Conservation (phyloP, 2,113 vertebrate genomes). For the Macroglossus sobrinus region DNA sequence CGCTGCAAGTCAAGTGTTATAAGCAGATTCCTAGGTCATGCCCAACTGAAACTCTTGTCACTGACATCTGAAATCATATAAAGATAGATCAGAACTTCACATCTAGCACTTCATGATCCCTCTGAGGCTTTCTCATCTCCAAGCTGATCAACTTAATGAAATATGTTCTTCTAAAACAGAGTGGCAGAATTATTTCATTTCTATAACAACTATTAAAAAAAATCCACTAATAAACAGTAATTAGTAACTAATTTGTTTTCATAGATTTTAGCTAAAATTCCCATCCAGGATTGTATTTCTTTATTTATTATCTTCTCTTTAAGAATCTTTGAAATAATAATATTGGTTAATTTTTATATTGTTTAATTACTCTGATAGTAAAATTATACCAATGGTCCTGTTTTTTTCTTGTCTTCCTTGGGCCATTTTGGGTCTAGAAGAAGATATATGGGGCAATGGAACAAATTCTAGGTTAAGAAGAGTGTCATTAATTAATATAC, state of each 20-base stretch:
- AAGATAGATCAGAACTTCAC: background rate
- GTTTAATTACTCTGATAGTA: background rate
- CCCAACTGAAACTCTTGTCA: background rate
- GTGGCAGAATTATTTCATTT: background rate
- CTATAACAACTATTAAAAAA: background rate
- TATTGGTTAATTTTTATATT: background rate
- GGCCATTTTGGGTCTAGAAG: background rate
- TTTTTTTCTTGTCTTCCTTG: background rate
- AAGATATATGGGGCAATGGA: background rate
- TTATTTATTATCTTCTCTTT: background rate
- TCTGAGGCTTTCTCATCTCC: background rate
- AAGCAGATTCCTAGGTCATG: background rate
- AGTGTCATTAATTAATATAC: background rate
- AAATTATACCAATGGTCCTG: background rate
- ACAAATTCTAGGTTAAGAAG: background rate
- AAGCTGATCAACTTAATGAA: background rate
- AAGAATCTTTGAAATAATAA: background rate
- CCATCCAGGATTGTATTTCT: background rate
- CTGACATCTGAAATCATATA: background rate
- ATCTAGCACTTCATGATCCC: background rate
- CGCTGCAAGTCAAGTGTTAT: background rate
- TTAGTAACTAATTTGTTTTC: background rate
- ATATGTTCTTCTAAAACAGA: background rate
- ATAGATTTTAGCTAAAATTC: background rate
- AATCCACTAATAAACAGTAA: background rate